Evolutionary conservation across 2,888 invertebrate genomes (phyloP), one percentile per base, ranked within the genome.

Genomic region (Zygaena filipendulae): DNA sequence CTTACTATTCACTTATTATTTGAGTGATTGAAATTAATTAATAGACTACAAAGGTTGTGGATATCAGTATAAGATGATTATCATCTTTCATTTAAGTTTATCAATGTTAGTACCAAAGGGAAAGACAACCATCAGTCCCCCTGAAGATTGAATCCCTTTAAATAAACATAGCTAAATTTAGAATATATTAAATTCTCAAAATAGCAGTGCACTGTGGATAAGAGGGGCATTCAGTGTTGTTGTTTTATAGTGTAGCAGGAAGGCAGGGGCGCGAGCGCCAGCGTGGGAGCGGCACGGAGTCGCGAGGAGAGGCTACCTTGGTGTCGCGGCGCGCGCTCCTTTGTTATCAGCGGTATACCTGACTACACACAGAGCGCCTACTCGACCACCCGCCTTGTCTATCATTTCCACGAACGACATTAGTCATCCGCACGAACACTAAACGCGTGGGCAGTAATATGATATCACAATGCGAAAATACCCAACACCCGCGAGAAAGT

Each of bases 391-490:
- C 61, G 64, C 66, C 59, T 69, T 59, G 68, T 63, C 66, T 71
- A 75, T 74, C 71, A 74, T 54, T 75, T 77, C 77, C 64, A 69
- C 59, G 75, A 75, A 77, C 60, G 53, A 64, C 72, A 79, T 81
- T 81, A 81, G 72, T 81, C 80, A 81, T 77, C 69, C 69, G 57
- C 59, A 56, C 59, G 63, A 68, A 53, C 66, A 69, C 61, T 69
- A 66, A 59, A 69, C 71, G 80, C 80, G 80, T 81, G 79, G 80
- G 80, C 70, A 66, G 80, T 79, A 79, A 81, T 71, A 81, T 81
- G 80, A 81, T 81, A 81, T 81, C 80, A 81, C 80, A 81, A 80
- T 77, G 80, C 80, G 74, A 81, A 81, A 81, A 81, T 80, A 80
- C 70, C 71, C 79, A 79, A 74, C 79, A 77, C 71, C 71, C 80